These are phyloP conservation scores for Archivesica marissinica DNA, from an alignment of 1,140 invertebrate species.

Conservation along the genomic window DNA sequence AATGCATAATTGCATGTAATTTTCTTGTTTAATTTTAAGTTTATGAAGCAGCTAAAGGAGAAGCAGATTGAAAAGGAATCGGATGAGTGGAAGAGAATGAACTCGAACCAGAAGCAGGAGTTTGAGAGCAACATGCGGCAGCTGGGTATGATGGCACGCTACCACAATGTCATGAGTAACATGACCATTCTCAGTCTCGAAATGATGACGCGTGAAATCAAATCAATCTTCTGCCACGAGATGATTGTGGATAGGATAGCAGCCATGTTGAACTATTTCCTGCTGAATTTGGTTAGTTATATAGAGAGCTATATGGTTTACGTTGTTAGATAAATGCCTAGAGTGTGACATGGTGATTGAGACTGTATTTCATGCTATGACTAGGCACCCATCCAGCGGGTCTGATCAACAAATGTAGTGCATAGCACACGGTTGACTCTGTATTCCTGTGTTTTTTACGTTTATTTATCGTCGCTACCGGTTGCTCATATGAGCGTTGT, in stretches of 20 bases:
- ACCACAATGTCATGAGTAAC: conserved; percentile 96
- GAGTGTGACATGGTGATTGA: background rate
- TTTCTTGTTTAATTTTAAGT: too few relatives aligned
- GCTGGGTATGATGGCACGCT: conserved; percentile 92
- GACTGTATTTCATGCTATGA: too few relatives aligned
- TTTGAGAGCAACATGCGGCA: conserved; percentile 90
- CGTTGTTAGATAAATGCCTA: background rate
- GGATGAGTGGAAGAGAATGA: conserved; percentile 91
- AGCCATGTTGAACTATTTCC: conserved; percentile 97
- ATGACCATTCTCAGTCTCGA: conserved; percentile 94
- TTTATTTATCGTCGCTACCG: too few relatives aligned
- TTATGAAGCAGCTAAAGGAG: conserved; percentile 85
- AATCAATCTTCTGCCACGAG: conserved; percentile 94
- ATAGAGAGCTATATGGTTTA: background rate
- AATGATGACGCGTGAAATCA: conserved; percentile 92
- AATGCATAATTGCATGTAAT: too few relatives aligned
- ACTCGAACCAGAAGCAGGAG: conserved; percentile 89
- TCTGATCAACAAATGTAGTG: too few relatives aligned
- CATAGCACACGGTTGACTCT: too few relatives aligned
- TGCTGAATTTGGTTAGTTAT: conserved; percentile 92
- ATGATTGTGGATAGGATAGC: conserved; percentile 97
- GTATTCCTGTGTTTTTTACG: too few relatives aligned
- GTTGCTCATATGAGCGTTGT: too few relatives aligned
- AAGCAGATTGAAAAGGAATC: conserved; percentile 86
- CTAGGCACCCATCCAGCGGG: too few relatives aligned